phyloP scores from a whole-genome alignment of 2,888 invertebrate genomes.

The Sylvicola fuscatus region DNA sequence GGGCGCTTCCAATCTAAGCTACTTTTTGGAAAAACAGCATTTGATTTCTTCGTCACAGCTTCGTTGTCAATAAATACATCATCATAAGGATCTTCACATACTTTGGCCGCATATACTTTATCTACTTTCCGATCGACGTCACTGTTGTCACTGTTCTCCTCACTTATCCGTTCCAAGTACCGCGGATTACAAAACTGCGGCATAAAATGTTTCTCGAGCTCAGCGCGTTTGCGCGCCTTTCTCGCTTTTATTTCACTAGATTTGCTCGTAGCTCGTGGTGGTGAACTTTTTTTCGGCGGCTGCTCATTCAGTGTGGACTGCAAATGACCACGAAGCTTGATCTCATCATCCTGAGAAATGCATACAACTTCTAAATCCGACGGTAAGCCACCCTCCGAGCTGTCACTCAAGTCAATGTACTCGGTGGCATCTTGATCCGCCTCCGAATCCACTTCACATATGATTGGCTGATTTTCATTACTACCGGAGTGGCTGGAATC shows the following conservation, averaged over 20 bases:
- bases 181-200: conserved; percentile 38
- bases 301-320: background rate
- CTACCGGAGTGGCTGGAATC: conserved; percentile 21
- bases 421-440: conserved; percentile 34
- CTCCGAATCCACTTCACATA: conserved; percentile 43
- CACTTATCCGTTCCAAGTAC: conserved; percentile 55
- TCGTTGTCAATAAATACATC: conserved; percentile 28
- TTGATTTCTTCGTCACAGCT: conserved; percentile 17
- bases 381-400: conserved; percentile 13
- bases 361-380: conserved; percentile 2
- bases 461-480: conserved; percentile 30
- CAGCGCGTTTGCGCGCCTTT: conserved; percentile 31
- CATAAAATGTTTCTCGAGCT: conserved; percentile 33
- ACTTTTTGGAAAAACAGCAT: conserved; percentile 23
- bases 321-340: too few relatives aligned
- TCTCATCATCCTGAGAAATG: background rate
- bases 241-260: conserved; percentile 19
- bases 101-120: conserved; percentile 13
- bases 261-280: background rate
- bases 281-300: background rate
- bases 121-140: conserved; percentile 28
- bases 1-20: conserved; percentile 20
- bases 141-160: conserved; percentile 51
- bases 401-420: conserved; percentile 11
- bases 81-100: conserved; percentile 27